A percentile compares a stretch with the other conserved stretches of the same genome.
Conservation (phyloP, 2,797 vertebrate species). For the Psittacula echo region DNA sequence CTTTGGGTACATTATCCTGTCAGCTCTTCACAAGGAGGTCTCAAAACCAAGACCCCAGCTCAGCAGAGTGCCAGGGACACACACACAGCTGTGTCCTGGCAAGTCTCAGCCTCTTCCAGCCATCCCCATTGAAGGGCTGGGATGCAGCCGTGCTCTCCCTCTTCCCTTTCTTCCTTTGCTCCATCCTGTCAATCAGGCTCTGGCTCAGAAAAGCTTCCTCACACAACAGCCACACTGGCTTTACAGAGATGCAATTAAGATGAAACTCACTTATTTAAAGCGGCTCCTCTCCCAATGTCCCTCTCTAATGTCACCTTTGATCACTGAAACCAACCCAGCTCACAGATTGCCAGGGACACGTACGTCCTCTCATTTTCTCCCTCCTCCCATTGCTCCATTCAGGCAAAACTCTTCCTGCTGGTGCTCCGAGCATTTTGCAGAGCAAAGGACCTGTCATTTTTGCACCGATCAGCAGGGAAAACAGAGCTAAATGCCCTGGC, state of each 20-base stretch:
- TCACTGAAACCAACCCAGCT: conserved; percentile 33
- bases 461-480: background rate
- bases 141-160: rapidly evolving
- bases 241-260: conserved; percentile 58
- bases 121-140: background rate
- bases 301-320: conserved; percentile 43
- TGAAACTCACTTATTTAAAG: conserved; percentile 58
- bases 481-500: background rate
- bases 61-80: background rate
- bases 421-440: background rate
- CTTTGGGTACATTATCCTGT: background rate
- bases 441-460: background rate
- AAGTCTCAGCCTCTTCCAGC: background rate
- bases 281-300: background rate
- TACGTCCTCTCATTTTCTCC: background rate
- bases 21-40: background rate
- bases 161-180: background rate
- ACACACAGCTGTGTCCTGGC: rapidly evolving
- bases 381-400: background rate
- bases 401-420: conserved; percentile 11
- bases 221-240: conserved; percentile 9
- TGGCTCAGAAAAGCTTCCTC: conserved; percentile 6
- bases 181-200: background rate
- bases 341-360: background rate
- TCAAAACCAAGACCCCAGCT: background rate